Percentiles rank a stretch among this genome's conserved stretches.
Conservation (phyloP, 2,113 vertebrate species). For the Ia io region DNA sequence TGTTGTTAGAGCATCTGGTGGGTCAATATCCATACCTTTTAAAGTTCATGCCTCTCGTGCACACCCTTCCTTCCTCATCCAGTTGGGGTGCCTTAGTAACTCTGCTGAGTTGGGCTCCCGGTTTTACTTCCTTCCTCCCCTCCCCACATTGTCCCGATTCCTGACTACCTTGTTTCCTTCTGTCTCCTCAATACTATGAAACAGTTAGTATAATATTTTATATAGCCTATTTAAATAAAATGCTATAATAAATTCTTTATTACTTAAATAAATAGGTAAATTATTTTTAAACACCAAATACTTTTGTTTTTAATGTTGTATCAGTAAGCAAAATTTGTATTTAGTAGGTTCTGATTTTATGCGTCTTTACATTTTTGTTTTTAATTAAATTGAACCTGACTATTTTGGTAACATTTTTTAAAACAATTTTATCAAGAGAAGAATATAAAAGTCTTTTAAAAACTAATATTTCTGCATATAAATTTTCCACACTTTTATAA, state of each 20-base stretch:
- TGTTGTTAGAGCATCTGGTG: neutral
- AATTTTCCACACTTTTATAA: neutral
- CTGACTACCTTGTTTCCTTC: too few species aligned
- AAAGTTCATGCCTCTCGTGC: too few species aligned
- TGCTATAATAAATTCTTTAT: neutral
- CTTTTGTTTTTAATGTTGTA: neutral
- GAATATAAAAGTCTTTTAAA: neutral
- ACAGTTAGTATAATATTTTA: neutral
- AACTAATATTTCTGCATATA: neutral
- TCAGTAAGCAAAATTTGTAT: neutral
- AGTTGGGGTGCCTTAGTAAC: too few species aligned
- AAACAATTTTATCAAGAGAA: neutral
- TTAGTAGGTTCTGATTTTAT: neutral
- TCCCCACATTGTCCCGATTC: too few species aligned
- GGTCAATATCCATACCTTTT: too few species aligned
- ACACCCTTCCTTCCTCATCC: too few species aligned
- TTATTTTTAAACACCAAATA: neutral
- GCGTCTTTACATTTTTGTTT: neutral
- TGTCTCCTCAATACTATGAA: neutral
- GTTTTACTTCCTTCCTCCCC: too few species aligned
- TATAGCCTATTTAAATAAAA: neutral
- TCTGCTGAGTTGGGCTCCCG: too few species aligned
- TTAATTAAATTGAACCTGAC: neutral
- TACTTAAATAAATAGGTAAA: neutral
- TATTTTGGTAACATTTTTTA: neutral